Percentiles rank a stretch among this genome's conserved stretches.
These are phyloP conservation scores for Cygnus olor DNA, from an alignment of 2,797 vertebrate species.

Conservation along the genomic window DNA sequence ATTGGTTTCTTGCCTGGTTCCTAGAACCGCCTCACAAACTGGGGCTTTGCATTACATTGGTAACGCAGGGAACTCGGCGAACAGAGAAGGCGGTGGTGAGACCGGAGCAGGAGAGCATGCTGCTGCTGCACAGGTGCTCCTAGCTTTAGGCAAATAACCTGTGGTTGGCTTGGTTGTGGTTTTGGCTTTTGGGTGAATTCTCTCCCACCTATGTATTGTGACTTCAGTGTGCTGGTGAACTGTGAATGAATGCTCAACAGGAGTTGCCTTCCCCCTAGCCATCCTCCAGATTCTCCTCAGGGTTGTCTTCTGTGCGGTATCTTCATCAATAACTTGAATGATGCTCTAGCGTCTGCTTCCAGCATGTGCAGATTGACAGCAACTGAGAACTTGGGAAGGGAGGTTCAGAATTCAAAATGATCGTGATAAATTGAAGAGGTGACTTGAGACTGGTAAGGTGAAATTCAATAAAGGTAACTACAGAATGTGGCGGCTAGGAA, in stretches of 20 bases:
- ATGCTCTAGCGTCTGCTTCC: no score
- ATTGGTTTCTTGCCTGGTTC: background rate
- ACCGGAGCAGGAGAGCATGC: background rate
- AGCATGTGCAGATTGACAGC: background rate
- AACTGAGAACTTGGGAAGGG: background rate
- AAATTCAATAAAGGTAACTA: background rate
- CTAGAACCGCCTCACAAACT: background rate
- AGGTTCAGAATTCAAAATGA: background rate
- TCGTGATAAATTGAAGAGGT: background rate
- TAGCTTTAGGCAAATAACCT: no score
- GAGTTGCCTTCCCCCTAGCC: background rate
- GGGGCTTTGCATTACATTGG: background rate
- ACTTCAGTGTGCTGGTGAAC: background rate
- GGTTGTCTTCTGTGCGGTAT: no score
- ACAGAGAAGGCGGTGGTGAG: background rate
- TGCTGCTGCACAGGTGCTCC: background rate
- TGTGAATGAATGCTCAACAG: background rate
- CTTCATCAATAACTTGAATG: background rate
- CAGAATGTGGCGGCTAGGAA: background rate
- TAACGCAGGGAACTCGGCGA: background rate
- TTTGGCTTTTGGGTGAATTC: background rate
- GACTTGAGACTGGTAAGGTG: background rate
- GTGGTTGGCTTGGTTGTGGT: background rate
- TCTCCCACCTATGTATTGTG: background rate
- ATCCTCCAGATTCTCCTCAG: background rate